Base-by-base conservation (phyloP, 2,888 invertebrate species). In the Timema cristinae region DNA sequence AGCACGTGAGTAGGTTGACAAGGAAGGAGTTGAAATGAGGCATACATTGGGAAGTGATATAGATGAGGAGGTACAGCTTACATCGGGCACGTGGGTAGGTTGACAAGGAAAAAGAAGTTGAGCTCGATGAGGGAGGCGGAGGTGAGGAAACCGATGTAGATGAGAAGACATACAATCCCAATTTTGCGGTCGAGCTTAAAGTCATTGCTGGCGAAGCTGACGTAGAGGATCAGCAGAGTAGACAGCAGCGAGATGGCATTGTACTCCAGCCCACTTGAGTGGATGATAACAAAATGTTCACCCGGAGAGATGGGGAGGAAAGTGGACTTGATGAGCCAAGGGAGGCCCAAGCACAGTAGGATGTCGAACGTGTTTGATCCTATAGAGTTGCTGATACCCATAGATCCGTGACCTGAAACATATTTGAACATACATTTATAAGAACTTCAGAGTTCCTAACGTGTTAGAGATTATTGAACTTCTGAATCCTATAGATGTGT, bases 291-390 rank as follows among this genome's bases (percentile, higher is more conserved):
- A 59, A 51, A 72, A 16, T 71, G 69, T n/a, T 56, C 47, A 6
- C 69, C 71, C 9, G 32, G 10, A 13, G 16, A 50, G 13, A 67
- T 66, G 0, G 91, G 89, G 76, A 88, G 86, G 74, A 89, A 86
- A 7, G 87, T 80, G 0, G 89, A 84, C 79, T 92, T 92, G 32
- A 93, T 84, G 50, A 92, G 83, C 93, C 93, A 93, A 0, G 93
- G 93, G 15, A 92, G 80, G 1, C 92, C 93, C 74, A 93, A 83
- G 76, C 93, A 93, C 1, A 92, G 84, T 7, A 93, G 82, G 51
- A 93, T 91, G 79, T 93, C 92, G 79, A 93, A 93, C 0, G 92
- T 91, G 79, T 93, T 93, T 1, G 93, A 93, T 16, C 92, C 92
- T 67, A 93, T 90, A 1, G 92, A 89, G 81, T 91, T 93, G 79